These are phyloP conservation scores for Eurosta solidaginis DNA, from an alignment of 1,140 invertebrate species.

Conservation along the genomic window DNA sequence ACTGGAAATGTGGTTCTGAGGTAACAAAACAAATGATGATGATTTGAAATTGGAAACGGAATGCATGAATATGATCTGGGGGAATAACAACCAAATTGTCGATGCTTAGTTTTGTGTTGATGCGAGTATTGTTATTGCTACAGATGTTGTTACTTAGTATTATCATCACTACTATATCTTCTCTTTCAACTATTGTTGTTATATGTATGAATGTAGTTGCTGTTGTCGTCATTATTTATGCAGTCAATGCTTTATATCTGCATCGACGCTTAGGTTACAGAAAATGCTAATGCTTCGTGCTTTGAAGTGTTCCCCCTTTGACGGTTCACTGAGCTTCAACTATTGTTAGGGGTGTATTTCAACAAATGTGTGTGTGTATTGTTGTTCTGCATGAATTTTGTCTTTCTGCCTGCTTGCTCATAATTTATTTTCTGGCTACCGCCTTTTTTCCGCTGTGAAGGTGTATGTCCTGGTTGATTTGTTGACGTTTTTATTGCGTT, in stretches of 20 bases:
- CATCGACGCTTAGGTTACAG: background rate
- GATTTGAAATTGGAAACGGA: background rate
- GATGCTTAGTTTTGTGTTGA: constrained; percentile 5
- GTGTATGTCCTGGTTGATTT: background rate
- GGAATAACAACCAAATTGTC: constrained; percentile 24
- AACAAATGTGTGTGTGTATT: background rate
- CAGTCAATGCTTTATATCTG: constrained; percentile 5
- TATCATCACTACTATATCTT: background rate
- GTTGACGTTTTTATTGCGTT: background rate
- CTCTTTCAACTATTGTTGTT: background rate
- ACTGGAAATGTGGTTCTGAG: background rate
- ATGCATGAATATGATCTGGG: background rate
- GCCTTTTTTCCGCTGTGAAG: background rate
- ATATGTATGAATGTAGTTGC: background rate
- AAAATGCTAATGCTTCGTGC: no score
- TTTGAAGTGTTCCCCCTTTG: no score
- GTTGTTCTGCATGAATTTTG: background rate
- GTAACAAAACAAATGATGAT: background rate
- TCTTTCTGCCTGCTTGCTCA: background rate
- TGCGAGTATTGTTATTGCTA: background rate
- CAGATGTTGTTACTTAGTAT: constrained; percentile 11
- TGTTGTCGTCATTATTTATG: background rate
- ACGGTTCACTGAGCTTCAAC: no score
- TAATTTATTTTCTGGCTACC: no score
- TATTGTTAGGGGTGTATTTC: background rate